phyloP scores from a whole-genome alignment of 2,888 invertebrate species.

The Orthonychiurus folsomi region DNA sequence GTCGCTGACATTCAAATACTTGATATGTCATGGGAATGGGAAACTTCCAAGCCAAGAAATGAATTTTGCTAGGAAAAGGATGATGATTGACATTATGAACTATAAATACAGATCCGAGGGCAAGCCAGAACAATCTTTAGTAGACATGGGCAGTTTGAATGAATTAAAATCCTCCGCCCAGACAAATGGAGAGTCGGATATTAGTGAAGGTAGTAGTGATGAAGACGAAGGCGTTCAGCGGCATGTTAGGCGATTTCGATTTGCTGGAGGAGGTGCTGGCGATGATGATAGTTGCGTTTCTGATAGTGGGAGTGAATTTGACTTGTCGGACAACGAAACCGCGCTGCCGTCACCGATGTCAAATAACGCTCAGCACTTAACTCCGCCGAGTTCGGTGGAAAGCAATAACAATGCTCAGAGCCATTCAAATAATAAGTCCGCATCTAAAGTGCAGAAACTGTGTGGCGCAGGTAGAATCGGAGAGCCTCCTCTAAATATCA shows the following conservation, averaged over 20 bases:
- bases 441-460: no score
- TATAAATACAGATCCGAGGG: not conserved
- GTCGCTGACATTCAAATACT: not conserved
- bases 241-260: not conserved
- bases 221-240: not conserved
- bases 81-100: not conserved
- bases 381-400: not conserved
- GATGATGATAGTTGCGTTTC: not conserved
- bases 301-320: not conserved
- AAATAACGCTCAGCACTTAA: not conserved
- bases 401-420: no score
- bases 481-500: no score
- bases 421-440: no score
- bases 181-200: not conserved
- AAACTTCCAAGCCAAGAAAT: not conserved
- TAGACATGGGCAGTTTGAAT: not conserved
- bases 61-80: not conserved
- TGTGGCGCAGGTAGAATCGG: no score
- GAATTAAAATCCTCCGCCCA: not conserved
- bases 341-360: not conserved
- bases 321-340: not conserved
- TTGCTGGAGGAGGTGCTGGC: not conserved
- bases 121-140: not conserved
- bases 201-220: slow-evolving; percentile 2
- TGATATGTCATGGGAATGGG: not conserved